phyloP scores from a whole-genome alignment of 2,888 invertebrate species.

The Clanis bilineata region DNA sequence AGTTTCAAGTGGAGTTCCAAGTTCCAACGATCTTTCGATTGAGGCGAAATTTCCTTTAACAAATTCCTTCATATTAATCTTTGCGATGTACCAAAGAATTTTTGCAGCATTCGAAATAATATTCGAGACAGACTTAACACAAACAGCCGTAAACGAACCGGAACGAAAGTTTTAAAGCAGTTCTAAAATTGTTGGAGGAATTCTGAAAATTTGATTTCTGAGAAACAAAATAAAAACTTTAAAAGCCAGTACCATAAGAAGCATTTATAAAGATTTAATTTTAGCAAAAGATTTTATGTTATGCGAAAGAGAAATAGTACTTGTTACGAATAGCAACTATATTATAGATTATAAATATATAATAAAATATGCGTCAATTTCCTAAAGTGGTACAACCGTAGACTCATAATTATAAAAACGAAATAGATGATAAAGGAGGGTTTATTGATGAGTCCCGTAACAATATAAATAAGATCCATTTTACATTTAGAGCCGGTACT shows the following conservation, averaged over 20 bases:
- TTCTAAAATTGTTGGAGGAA: slow-evolving; percentile 16
- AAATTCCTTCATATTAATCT: slow-evolving; percentile 1
- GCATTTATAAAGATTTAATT: neutral
- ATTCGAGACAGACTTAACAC: slow-evolving; percentile 24
- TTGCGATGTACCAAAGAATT: slow-evolving; percentile 15
- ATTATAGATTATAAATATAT: no score
- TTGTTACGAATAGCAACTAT: no score
- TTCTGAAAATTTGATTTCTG: slow-evolving; percentile 11
- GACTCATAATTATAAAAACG: no score
- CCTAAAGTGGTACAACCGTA: no score
- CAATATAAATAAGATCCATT: no score
- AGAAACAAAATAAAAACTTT: slow-evolving; percentile 16
- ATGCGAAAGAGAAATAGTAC: no score
- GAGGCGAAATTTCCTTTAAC: slow-evolving; percentile 25
- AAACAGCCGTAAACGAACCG: slow-evolving; percentile 23
- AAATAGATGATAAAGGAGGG: no score
- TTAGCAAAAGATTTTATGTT: no score
- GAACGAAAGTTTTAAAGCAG: slow-evolving; percentile 22
- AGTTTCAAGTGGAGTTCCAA: slow-evolving; percentile 18
- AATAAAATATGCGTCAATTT: no score
- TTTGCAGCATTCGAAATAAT: slow-evolving; percentile 26
- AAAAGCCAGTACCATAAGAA: slow-evolving; percentile 2
- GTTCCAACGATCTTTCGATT: slow-evolving; percentile 23
- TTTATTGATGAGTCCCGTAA: no score
- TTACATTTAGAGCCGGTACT: slow-evolving; percentile 48